phyloP scores from a whole-genome alignment of 1,140 invertebrate species.

The Druon quercuslanigerum region DNA sequence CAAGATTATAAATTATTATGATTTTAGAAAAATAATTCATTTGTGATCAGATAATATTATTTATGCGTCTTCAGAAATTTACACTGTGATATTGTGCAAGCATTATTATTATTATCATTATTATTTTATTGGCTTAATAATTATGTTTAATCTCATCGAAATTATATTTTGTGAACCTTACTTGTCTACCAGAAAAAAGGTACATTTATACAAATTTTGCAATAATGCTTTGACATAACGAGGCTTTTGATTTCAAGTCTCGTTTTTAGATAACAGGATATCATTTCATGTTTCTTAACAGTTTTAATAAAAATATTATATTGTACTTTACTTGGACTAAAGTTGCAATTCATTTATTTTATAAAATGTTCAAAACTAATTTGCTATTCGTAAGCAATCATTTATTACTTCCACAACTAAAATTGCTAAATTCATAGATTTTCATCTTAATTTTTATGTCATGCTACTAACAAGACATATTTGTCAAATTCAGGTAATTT shows the following conservation, averaged over 20 bases:
- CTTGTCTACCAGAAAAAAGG: neutral
- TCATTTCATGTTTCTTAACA: slow-evolving; percentile 28
- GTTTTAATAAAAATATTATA: slow-evolving; percentile 9
- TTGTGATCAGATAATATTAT: neutral
- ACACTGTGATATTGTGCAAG: slow-evolving; percentile 12
- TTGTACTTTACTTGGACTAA: neutral
- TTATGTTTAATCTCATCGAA: neutral
- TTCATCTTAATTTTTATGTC: too few species aligned
- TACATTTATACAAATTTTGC: neutral
- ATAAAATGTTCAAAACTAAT: too few species aligned
- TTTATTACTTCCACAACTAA: too few species aligned
- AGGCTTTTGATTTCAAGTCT: neutral
- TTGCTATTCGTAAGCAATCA: too few species aligned
- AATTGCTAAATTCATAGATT: too few species aligned
- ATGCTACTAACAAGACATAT: too few species aligned
- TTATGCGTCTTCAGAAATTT: neutral
- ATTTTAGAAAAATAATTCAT: neutral
- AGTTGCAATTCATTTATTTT: slow-evolving; percentile 4
- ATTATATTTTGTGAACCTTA: neutral
- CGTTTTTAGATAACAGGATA: neutral
- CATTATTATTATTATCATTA: neutral
- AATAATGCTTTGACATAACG: neutral
- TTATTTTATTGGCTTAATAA: too few species aligned
- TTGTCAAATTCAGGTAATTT: too few species aligned
- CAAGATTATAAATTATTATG: neutral